Evolutionary conservation across 2,888 invertebrate species (phyloP), one percentile per base, ranked within the genome.

Genomic region (Tinea pellionella): DNA sequence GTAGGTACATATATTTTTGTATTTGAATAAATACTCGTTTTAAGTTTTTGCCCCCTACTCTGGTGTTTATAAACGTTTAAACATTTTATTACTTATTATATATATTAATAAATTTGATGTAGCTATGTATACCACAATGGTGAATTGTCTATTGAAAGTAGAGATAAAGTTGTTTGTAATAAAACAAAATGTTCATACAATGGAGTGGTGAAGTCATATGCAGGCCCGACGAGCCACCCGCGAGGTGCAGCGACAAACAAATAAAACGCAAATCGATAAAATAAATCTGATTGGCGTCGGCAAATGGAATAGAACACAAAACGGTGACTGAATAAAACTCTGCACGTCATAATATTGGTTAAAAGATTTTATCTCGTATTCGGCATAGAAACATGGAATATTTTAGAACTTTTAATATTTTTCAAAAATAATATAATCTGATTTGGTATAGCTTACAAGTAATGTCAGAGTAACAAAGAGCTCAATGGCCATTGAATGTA

Each of bases 121-220:
- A 12, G 24, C 24, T 55, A 55, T 19, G 2, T 19, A 47, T 8
- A 47, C 2, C 18, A 15, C 47, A 16, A 16, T 47, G 15, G 18
- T 47, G 47, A 55, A 55, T 55, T 55, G n/a, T 19, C 24, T 13
- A 78, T 76, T 80, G 81, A 78, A 64, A 66, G 57, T 62, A 71
- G 66, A 73, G 72, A 80, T 79, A 77, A 80, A 82, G 80, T 75
- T 70, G 77, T 83, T 78, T 78, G 77, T 81, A 80, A 81, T 80
- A 77, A 76, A 74, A 83, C 83, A 79, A 82, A 83, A 83, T 83
- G 84, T 84, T 83, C 79, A 84, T 83, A 78, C 75, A 81, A 77
- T 72, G 70, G 71, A 74, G 71, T 69, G 66, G 75, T 59, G 71
- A 61, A 58, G 63, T 75, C 9, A 75, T 37, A 77, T 73, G 74